A percentile compares a stretch with the other conserved stretches of the same genome.
These are phyloP conservation scores for Anguilla japonica DNA, from an alignment of 2,113 vertebrate genomes.

Conservation along the genomic window DNA sequence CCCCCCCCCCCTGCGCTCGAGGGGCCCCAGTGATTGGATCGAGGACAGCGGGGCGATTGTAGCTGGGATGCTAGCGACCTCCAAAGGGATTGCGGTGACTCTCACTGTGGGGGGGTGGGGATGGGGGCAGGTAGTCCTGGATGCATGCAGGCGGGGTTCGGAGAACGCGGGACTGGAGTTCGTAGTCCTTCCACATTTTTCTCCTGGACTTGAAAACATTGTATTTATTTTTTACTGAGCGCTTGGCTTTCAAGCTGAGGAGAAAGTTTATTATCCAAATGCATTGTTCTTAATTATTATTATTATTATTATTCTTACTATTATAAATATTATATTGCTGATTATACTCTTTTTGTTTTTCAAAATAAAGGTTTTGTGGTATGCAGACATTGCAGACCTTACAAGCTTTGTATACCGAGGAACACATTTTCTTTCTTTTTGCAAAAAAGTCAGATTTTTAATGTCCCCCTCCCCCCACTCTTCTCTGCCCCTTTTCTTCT, in stretches of 20 bases:
- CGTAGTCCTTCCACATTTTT: conserved; percentile 41
- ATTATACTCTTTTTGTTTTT: conserved; percentile 18
- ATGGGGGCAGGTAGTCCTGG: conserved; percentile 35
- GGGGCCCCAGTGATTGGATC: conserved; percentile 39
- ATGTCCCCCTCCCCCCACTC: conserved; percentile 5
- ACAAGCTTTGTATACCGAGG: conserved; percentile 20
- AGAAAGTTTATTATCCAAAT: conserved; percentile 48
- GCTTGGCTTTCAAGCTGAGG: conserved; percentile 82
- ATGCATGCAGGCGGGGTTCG: conserved; percentile 52
- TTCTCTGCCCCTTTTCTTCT: conserved; percentile 22
- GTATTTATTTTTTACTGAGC: conserved; percentile 88
- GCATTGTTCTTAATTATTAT: conserved; percentile 41
- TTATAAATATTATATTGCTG: conserved; percentile 39
- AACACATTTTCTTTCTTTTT: conserved; percentile 12
- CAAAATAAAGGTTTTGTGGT: conserved; percentile 35
- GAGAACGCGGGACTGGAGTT: conserved; percentile 42
- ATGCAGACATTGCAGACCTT: conserved; percentile 31
- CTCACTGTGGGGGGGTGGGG: neutral
- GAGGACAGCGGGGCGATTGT: conserved; percentile 25
- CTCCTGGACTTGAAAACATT: conserved; percentile 69
- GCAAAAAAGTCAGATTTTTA: conserved; percentile 4
- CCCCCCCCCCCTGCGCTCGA: neutral
- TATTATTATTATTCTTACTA: conserved; percentile 34
- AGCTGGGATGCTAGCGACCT: conserved; percentile 27
- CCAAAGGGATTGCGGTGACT: conserved; percentile 23